Percentiles rank a stretch among this genome's conserved stretches.
These are phyloP conservation scores for Lapara coniferarum DNA, from an alignment of 2,888 invertebrate genomes.

Conservation along the genomic window DNA sequence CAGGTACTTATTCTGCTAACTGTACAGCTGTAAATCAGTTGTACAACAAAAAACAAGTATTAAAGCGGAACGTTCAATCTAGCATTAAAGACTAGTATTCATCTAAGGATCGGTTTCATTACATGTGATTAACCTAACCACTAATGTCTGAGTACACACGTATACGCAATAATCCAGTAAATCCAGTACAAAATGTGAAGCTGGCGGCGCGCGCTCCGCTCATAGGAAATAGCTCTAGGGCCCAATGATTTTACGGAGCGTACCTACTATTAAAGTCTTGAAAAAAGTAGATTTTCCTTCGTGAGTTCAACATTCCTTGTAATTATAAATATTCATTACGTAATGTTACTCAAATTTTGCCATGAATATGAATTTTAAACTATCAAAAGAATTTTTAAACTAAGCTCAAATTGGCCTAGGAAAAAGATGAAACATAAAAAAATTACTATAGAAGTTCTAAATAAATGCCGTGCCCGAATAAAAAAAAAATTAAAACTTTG, in stretches of 20 bases:
- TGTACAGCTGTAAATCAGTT: conserved; percentile 15
- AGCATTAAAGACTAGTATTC: conserved; percentile 27
- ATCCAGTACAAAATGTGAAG: conserved; percentile 45
- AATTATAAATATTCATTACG: background rate
- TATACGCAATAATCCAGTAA: conserved; percentile 48
- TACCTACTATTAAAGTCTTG: conserved; percentile 4
- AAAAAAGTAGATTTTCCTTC: background rate
- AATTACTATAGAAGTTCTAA: too few relatives aligned
- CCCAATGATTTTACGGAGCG: conserved; percentile 23
- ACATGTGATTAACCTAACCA: conserved; percentile 61
- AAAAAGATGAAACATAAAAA: too few relatives aligned
- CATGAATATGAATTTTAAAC: too few relatives aligned
- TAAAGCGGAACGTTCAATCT: conserved; percentile 23
- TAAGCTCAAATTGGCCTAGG: too few relatives aligned
- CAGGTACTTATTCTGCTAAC: too few relatives aligned
- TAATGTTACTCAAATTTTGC: too few relatives aligned
- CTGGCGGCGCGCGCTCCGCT: conserved; percentile 25
- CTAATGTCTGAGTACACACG: conserved; percentile 51
- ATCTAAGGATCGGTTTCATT: conserved; percentile 55
- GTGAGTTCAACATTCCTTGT: background rate
- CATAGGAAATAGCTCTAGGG: conserved; percentile 20
- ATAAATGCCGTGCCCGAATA: too few relatives aligned
- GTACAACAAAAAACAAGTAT: conserved; percentile 13
- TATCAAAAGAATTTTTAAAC: too few relatives aligned
- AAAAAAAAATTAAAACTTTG: too few relatives aligned